Evolutionary conservation across 1,140 invertebrate species (phyloP), one percentile per base, ranked within the genome.

Genomic region (Drosophila suzukii): DNA sequence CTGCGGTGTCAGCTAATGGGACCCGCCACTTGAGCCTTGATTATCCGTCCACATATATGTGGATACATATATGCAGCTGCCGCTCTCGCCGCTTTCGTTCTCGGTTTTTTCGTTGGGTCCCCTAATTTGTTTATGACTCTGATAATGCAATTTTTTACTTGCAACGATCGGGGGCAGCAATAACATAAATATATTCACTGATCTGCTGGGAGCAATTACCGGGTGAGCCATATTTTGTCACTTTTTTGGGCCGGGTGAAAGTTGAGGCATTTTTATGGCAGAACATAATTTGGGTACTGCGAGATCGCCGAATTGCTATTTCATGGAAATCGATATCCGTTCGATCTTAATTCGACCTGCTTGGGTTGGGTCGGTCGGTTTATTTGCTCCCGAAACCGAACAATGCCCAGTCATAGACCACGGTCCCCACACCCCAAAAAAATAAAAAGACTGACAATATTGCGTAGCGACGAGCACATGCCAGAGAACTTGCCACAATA

Each of bases 121-220:
- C 81, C 81, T 84, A 89, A 89, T 89, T 89, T 89, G 84, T 89
- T 89, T 89, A 89, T 89, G 68, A 72, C 77, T 78, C 34, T 30
- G 85, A 81, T 89, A 89, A 89, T 89, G 84, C 84, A 89, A 89
- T 89, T 89, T 89, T 89, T 89, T 89, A 88, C 67, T 74, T 54
- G 71, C 58, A 17, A 41, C 60, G n/a, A 62, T 46, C 58, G 54
- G 49, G 51, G 78, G 41, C 49, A 50, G 39, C 84, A 84, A 89
- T 89, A 84, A 78, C 85, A 89, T 89, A 89, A 89, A 89, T 89
- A 89, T 81, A 75, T 90, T 79, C 61, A 75, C 70, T 84, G 80
- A 84, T 89, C 84, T 89, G 84, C 80, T 78, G 80, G 81, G 73
- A 84, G 84, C 84, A 89, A 89, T 89, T 89, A 89, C 66, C 61